Evolutionary conservation across 2,113 vertebrate species (phyloP), one percentile per base, ranked within the genome.

Genomic region (Phalacrocorax brasilianus): DNA sequence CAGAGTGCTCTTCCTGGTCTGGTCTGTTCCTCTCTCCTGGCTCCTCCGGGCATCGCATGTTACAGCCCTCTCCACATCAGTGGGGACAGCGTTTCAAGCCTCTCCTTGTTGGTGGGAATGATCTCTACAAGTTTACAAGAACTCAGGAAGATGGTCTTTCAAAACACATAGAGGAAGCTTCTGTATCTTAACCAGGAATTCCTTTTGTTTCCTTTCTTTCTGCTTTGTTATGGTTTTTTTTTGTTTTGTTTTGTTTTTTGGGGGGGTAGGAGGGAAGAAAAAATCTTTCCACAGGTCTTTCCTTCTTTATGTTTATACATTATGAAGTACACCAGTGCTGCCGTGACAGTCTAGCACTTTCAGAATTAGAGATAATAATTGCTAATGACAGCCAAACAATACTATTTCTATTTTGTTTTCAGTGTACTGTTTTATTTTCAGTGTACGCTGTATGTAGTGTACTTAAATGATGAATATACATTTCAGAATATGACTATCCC

Each of bases 21-120:
- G 22, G 16, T n/a, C 3, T 19, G 10, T 11, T 63, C 30, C 42
- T 40, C 44, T 65, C 10, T 8, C 30, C 3, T 5, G 53, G n/a
- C 11, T 66, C 9, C 55, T 62, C 35, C 58, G 24, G 17, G 7
- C 5, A 26, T 20, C 3, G 0, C 5, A 24, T 19, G 12, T 63
- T 22, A 33, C 6, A 78, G 15, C 23, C 14, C 27, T 49, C 3
- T 52, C 20, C 20, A 17, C 13, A 14, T 16, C 9, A 0, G 0
- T 18, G 27, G 8, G 16, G 5, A n/a, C 2, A 33, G 6, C 4
- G 6, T 1, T 27, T 33, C 65, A 71, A 22, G 50, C 5, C 33
- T 28, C 4, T 47, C 32, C 49, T 66, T 5, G 3, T 23, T 23
- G 22, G 11, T 50, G 40, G 9, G 20, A 8, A 5, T 27, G 47